Base-by-base conservation (phyloP, 2,113 vertebrate species). In the Barbus barbus region DNA sequence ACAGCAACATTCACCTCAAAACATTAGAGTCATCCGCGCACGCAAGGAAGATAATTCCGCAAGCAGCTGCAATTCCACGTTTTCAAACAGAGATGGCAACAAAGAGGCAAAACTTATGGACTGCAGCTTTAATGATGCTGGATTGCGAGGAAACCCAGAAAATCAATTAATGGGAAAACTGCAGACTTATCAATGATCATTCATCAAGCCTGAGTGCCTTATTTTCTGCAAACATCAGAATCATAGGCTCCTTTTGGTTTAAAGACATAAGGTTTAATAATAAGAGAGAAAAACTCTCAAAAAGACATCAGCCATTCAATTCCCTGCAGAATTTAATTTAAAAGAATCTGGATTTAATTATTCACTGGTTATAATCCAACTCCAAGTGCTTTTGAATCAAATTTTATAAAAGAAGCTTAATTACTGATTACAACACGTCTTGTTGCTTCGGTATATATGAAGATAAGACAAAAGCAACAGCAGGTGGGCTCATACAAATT, bases 401-500 rank as follows among this genome's bases (percentile, higher is more conserved):
- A 13, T 13, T 72, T 72, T 1, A 72, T 24, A 38, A 69, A 69
- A 5, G 18, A 38, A 69, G 33, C 33, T 22, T 38, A 69, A 44
- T 14, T n/a, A 1, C n/a, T 1, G n/a, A 26, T n/a, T 44, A 73
- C 4, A 26, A 46, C 38, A 72, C 22, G 46, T 22, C 73, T 31
- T 48, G n/a, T n/a, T n/a, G n/a, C n/a, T n/a, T n/a, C n/a, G n/a
- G n/a, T 24, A 22, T 13, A 31, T 18, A 28, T 28, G 20, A 26
- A 72, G n/a, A 53, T 9, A 20, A 31, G 11, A 46, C 12, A 44
- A 72, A 44, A 46, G 67, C 11, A 75, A 1, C 73, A 80, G 18
- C 60, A 81, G 61, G 61, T 67, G 61, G 26, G 61, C 36, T 71
- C 72, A 71, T 20, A 69, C 18, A 82, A 33, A 14, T 20, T 48